Evolutionary conservation across 64 coral and sea anemone species (phyloP), one percentile per base, ranked within the genome.

Genomic region (Dendrophyllia cribrosa): DNA sequence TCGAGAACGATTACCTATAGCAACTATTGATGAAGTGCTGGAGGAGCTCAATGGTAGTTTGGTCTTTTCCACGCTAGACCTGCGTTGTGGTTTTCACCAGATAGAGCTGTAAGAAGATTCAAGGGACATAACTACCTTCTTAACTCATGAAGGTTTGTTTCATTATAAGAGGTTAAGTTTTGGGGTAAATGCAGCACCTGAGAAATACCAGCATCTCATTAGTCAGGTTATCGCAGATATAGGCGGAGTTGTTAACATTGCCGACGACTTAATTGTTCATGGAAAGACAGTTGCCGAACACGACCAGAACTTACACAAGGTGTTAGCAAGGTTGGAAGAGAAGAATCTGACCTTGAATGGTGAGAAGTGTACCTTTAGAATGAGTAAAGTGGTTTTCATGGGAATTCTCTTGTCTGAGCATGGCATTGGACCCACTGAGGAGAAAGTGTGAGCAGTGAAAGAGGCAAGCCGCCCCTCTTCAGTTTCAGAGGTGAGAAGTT

Each of bases 161-260:
- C n/a, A 58, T 4, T 69, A 58, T 5, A 65, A 92, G 26, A 85
- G 81, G 59, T 22, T 76, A 43, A 44, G 52, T 45, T 68, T 92
- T 63, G 71, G 80, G 5, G 51, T 83, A 15, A 78, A 70, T 15
- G 70, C 58, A 6, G 82, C 82, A 43, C 75, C 83, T 77, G 74
- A 79, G 75, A 71, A 93, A 51, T 93, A 93, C 34, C 83, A 93
- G 64, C 80, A 86, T 19, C 65, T 93, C 16, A 47, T 88, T 24
- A 88, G 83, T 19, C 83, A 88, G 70, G 84, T 68, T 1, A 49
- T 93, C 5, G 67, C 80, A 22, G 81, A 25, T 5, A 15, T 45
- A 45, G 14, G 43, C 2, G 70, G 66, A 69, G 22, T 25, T 23
- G 66, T 69, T 24, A 69, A 69, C 66, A 69, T 44, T 72, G 70